Evolutionary conservation across 2,797 vertebrate genomes (phyloP).

Genomic region (Serranus cabrilla): DNA sequence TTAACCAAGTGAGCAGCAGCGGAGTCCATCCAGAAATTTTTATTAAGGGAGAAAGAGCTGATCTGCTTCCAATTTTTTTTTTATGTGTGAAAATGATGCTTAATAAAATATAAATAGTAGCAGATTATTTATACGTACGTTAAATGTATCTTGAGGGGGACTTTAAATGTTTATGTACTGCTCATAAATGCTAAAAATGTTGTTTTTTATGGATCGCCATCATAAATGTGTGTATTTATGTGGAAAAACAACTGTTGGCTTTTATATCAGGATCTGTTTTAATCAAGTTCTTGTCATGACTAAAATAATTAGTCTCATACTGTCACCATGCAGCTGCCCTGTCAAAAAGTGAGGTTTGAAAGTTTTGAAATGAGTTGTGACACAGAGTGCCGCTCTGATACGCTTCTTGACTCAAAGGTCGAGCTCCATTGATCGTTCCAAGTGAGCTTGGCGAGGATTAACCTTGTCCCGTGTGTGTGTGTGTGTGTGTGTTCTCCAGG

Average conservation of each 20-base stretch:
- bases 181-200: background rate
- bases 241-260: background rate
- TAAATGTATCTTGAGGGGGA: too few relatives aligned
- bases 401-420: background rate
- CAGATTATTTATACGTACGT: too few relatives aligned
- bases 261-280: too few relatives aligned
- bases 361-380: conserved; percentile 5
- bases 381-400: conserved; percentile 4
- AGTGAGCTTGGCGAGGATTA: background rate
- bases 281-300: background rate
- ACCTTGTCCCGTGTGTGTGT: conserved; percentile 6
- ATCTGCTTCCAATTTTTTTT: too few relatives aligned
- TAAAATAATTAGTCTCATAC: background rate
- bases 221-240: background rate
- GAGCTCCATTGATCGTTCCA: conserved; percentile 2
- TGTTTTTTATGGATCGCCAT: background rate
- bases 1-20: too few relatives aligned
- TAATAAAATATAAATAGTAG: too few relatives aligned
- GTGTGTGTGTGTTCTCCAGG: conserved; percentile 79
- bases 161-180: background rate
- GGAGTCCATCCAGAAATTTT: too few relatives aligned
- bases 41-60: too few relatives aligned
- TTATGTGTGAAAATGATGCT: too few relatives aligned
- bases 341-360: background rate
- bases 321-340: background rate